Evolutionary conservation across 2,888 invertebrate species (phyloP).

Genomic region (Drosophila subsilvestris): DNA sequence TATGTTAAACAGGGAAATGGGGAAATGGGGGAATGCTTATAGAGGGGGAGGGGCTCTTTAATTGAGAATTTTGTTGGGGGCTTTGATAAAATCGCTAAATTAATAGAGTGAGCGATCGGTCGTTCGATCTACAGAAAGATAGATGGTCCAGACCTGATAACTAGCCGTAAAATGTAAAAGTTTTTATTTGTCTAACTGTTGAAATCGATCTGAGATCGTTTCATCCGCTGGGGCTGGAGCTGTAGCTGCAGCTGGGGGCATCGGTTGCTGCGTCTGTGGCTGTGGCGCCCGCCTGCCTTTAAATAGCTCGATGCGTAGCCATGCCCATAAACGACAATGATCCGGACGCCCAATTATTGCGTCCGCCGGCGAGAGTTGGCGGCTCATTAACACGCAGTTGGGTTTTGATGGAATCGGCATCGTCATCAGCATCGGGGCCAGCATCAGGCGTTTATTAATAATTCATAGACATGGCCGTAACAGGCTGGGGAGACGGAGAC

Average conservation of each 20-base stretch:
- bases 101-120: conserved; percentile 44
- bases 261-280: not conserved
- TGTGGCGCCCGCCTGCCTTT: conserved; percentile 61
- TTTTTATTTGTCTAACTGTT: conserved; percentile 52
- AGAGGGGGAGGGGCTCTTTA: conserved; percentile 42
- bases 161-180: conserved; percentile 62
- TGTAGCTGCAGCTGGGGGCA: too few species aligned
- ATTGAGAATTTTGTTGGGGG: conserved; percentile 54
- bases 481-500: conserved; percentile 23
- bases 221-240: too few species aligned
- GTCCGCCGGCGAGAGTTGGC: conserved; percentile 66
- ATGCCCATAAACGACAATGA: conserved; percentile 64
- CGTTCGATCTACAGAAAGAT: conserved; percentile 5
- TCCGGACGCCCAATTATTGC: conserved; percentile 67
- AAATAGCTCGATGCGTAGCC: conserved; percentile 45
- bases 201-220: conserved; percentile 21
- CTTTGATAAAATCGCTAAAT: conserved; percentile 64
- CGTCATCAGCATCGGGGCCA: conserved; percentile 12
- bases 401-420: conserved; percentile 39
- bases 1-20: conserved; percentile 53
- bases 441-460: conserved; percentile 61
- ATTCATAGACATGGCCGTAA: conserved; percentile 62
- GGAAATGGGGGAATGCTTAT: conserved; percentile 29
- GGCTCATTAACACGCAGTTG: conserved; percentile 75
- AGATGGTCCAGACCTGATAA: conserved; percentile 37